Evolutionary conservation across 1,140 invertebrate species (phyloP).

Genomic region (Gonioctena quinquepunctata): DNA sequence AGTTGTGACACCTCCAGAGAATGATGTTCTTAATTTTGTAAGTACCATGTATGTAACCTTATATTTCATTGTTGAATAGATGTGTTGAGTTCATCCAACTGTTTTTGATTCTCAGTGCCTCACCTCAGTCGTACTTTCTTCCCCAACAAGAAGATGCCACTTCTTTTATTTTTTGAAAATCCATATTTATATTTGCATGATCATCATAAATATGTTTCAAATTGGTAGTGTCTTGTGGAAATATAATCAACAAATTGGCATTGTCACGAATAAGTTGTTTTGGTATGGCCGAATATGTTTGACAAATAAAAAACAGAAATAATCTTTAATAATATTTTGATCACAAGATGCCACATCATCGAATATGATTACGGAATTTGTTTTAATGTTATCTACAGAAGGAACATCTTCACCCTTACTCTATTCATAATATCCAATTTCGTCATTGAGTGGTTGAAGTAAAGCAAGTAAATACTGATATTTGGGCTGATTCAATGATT

Average conservation of each 20-base stretch:
- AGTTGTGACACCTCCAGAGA: too few relatives aligned
- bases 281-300: slow-evolving; percentile 53
- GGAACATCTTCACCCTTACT: slow-evolving; percentile 42
- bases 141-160: too few relatives aligned
- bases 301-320: slow-evolving; percentile 53
- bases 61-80: too few relatives aligned
- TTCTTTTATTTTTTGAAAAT: too few relatives aligned
- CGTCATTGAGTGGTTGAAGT: slow-evolving; percentile 37
- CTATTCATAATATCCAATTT: slow-evolving; percentile 40
- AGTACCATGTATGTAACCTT: too few relatives aligned
- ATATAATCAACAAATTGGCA: slow-evolving; percentile 52
- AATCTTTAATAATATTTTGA: slow-evolving; percentile 49
- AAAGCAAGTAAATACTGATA: slow-evolving; percentile 45
- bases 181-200: too few relatives aligned
- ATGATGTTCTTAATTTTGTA: too few relatives aligned
- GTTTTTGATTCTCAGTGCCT: too few relatives aligned
- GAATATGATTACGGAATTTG: slow-evolving; percentile 53
- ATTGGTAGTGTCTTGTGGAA: slow-evolving; percentile 55
- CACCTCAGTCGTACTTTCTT: too few relatives aligned
- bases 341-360: slow-evolving; percentile 51
- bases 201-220: too few relatives aligned
- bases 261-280: slow-evolving; percentile 56
- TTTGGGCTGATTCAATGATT: slow-evolving; percentile 52
- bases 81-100: too few relatives aligned
- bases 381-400: slow-evolving; percentile 26